Conservation (phyloP, 2,113 vertebrate species). For the Lasiurus cinereus region DNA sequence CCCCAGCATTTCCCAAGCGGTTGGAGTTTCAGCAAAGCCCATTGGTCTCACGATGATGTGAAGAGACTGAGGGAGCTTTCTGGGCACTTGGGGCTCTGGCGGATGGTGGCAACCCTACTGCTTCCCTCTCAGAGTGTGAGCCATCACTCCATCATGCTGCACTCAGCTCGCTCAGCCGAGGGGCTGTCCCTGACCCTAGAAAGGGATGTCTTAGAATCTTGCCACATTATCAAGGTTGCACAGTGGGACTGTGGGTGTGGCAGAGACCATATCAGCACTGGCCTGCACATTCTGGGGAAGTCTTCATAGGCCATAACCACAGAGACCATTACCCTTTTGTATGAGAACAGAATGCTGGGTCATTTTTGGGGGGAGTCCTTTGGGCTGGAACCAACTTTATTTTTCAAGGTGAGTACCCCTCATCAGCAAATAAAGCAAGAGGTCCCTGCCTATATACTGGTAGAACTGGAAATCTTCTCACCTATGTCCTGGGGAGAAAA, state of each 20-base stretch:
- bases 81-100: accelerated
- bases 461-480: background rate
- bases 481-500: background rate
- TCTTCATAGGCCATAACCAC: background rate
- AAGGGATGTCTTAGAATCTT: background rate
- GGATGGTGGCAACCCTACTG: accelerated
- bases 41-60: accelerated
- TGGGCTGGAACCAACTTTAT: background rate
- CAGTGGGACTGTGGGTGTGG: background rate
- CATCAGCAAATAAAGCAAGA: background rate
- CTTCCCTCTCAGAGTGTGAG: too few species aligned
- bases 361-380: background rate
- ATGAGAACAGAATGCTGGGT: background rate
- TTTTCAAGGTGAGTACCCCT: background rate
- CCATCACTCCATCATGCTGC: accelerated
- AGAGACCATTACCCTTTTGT: background rate
- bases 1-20: accelerated
- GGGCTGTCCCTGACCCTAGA: background rate
- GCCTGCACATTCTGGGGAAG: background rate
- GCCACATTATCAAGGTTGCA: background rate
- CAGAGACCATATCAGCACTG: accelerated
- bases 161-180: accelerated
- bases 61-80: background rate
- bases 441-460: background rate
- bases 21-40: background rate